A percentile compares a stretch with the other conserved stretches of the same genome.
Conservation (phyloP, 2,888 invertebrate species). For the Blera fallax region DNA sequence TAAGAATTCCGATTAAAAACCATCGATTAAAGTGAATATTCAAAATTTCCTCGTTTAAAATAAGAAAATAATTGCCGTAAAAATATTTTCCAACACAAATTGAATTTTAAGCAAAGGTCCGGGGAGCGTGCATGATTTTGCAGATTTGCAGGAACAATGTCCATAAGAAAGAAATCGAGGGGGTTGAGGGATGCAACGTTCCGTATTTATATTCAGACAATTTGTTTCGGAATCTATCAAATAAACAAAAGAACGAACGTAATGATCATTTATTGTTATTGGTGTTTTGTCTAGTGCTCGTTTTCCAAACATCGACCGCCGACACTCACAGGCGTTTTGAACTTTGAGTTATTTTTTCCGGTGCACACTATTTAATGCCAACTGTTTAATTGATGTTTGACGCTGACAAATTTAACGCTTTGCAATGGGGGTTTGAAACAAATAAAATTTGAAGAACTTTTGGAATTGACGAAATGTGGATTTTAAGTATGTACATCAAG, state of each 20-base stretch:
- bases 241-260: slow-evolving; percentile 20
- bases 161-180: background rate
- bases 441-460: background rate
- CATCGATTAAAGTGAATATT: slow-evolving; percentile 25
- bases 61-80: slow-evolving; percentile 44
- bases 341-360: slow-evolving; percentile 23
- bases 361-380: slow-evolving; percentile 14
- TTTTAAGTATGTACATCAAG: too few species aligned
- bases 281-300: slow-evolving; percentile 29
- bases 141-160: background rate
- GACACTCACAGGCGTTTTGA: background rate
- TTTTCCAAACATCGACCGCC: background rate
- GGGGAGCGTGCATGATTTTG: background rate
- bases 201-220: slow-evolving; percentile 1
- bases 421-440: background rate
- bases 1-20: slow-evolving; percentile 1
- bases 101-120: slow-evolving; percentile 28
- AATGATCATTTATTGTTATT: slow-evolving; percentile 27
- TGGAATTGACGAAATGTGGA: too few species aligned
- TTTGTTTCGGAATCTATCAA: slow-evolving; percentile 17
- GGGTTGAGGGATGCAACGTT: background rate
- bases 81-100: slow-evolving; percentile 46
- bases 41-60: slow-evolving; percentile 1
- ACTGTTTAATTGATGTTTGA: slow-evolving; percentile 40
- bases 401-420: slow-evolving; percentile 22